phyloP scores from a whole-genome alignment of 2,888 invertebrate species.

The Plutella xylostella region DNA sequence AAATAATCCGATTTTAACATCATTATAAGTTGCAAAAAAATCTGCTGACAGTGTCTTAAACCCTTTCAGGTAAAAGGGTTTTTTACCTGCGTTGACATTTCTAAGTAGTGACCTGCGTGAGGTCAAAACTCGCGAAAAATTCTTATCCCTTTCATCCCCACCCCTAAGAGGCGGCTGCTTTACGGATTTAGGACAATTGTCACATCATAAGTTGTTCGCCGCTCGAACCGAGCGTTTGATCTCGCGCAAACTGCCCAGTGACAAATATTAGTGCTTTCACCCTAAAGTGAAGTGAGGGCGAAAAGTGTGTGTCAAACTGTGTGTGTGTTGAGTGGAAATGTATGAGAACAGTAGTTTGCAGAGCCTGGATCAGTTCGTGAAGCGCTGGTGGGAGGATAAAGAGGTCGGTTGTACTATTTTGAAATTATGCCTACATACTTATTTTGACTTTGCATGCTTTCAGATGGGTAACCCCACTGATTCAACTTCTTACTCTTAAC shows the following conservation, averaged over 20 bases:
- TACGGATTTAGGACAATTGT: constrained; percentile 17
- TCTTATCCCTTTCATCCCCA: constrained; percentile 22
- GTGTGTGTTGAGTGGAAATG: constrained; percentile 18
- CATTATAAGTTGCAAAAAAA: too few relatives aligned
- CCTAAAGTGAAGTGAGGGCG: not conserved
- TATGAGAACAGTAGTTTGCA: constrained; percentile 32
- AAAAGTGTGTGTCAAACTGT: not conserved
- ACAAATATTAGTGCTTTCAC: not conserved
- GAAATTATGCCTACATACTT: too few relatives aligned
- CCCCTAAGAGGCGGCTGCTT: constrained; percentile 23
- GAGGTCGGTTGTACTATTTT: constrained; percentile 19
- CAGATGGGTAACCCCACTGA: too few relatives aligned
- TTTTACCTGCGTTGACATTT: not conserved
- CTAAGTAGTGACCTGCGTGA: not conserved
- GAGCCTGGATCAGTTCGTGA: constrained; percentile 43
- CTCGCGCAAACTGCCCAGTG: constrained; percentile 18
- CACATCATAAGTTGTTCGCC: not conserved
- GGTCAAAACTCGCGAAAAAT: too few relatives aligned
- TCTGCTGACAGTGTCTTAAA: too few relatives aligned
- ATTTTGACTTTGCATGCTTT: too few relatives aligned
- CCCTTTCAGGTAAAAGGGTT: too few relatives aligned
- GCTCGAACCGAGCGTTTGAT: constrained; percentile 19
- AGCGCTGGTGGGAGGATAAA: constrained; percentile 54
- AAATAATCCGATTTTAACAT: too few relatives aligned
- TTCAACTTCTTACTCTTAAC: too few relatives aligned